phyloP scores from a whole-genome alignment of 2,797 vertebrate genomes.

The Hyperoplus immaculatus region DNA sequence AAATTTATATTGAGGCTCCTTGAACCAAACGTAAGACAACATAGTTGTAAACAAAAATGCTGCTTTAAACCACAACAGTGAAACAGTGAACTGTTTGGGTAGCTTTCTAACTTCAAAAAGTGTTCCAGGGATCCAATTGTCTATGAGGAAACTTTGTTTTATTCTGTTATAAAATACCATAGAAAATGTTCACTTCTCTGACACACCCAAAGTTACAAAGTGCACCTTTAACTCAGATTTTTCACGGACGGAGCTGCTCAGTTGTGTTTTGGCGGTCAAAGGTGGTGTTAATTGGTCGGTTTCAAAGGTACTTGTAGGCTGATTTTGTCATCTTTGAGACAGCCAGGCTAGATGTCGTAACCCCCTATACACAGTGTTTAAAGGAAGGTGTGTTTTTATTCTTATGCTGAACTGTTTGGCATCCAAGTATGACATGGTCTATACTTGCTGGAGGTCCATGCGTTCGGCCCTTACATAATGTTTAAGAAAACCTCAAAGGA shows the following conservation, averaged over 20 bases:
- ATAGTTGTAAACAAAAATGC: no score
- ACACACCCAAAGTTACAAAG: no score
- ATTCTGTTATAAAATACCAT: no score
- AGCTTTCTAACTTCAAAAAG: no score
- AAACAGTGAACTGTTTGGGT: no score
- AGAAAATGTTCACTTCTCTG: no score
- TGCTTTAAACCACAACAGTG: no score
- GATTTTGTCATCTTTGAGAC: neutral
- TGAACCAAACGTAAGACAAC: no score
- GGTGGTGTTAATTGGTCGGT: neutral
- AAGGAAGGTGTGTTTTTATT: neutral
- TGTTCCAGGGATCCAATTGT: no score
- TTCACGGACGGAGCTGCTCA: neutral
- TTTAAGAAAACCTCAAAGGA: slow-evolving; percentile 35
- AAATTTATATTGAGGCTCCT: no score
- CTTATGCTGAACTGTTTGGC: neutral
- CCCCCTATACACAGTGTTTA: neutral
- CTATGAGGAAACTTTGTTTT: no score
- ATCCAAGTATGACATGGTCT: neutral
- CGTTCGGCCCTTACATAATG: slow-evolving; percentile 18
- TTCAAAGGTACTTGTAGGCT: neutral
- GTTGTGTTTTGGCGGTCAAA: neutral
- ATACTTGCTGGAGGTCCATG: slow-evolving; percentile 5
- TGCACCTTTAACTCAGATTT: neutral
- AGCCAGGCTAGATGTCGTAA: neutral